Conservation (phyloP, 2,797 vertebrate species). For the Numenius phaeopus region DNA sequence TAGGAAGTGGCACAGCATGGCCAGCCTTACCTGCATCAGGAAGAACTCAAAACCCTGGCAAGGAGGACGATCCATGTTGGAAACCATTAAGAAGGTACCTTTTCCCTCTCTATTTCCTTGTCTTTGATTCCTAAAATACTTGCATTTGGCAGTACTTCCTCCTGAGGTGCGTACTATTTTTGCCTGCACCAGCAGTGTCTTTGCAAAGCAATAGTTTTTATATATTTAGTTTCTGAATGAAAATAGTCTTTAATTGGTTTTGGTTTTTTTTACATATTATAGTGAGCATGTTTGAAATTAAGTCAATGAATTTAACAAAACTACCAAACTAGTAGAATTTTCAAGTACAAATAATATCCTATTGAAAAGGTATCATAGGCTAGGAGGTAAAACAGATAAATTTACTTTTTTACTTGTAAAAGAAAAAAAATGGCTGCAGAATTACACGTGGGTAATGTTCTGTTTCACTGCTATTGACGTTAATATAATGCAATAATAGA, state of each 20-base stretch:
- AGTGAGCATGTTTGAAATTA: not conserved
- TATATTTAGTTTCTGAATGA: not conserved
- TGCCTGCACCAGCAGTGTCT: not conserved
- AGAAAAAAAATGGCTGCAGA: not conserved
- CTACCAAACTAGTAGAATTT: not conserved
- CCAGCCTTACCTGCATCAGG: slow-evolving; percentile 96
- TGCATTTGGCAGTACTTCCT: not conserved
- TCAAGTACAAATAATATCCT: not conserved
- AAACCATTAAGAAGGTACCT: slow-evolving; percentile 96
- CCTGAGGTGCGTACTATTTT: not conserved
- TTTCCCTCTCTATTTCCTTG: not conserved
- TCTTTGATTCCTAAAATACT: not conserved
- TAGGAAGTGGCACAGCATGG: slow-evolving; percentile 99
- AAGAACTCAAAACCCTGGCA: slow-evolving; percentile 99
- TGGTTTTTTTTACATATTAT: not conserved
- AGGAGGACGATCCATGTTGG: slow-evolving; percentile 97
- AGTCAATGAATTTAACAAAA: not conserved
- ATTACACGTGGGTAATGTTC: not conserved
- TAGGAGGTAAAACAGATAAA: not conserved
- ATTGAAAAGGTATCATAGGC: not conserved
- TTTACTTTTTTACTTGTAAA: not conserved
- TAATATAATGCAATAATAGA: not conserved
- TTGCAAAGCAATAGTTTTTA: not conserved
- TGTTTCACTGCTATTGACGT: not conserved
- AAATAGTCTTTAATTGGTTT: not conserved